Conservation (phyloP, 2,797 vertebrate species). For the Myoxocephalus aenaeus region DNA sequence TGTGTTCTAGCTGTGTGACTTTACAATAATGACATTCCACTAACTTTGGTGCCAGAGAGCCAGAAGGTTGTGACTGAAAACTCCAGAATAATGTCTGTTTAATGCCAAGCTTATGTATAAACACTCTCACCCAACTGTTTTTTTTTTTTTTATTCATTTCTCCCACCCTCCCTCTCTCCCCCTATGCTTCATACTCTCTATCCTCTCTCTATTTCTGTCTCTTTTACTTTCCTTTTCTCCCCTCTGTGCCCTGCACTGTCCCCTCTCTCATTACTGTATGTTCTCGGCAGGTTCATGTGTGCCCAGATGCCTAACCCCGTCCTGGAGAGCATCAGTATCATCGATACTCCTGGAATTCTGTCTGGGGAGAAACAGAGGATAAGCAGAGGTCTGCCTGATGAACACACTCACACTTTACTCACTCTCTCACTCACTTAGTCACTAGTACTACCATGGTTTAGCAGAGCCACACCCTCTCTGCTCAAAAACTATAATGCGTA, state of each 20-base stretch:
- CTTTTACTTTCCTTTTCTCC: slow-evolving; percentile 14
- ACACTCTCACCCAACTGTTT: slow-evolving; percentile 64
- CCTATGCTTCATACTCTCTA: neutral
- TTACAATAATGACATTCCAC: slow-evolving; percentile 3
- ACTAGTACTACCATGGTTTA: neutral
- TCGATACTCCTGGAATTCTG: slow-evolving; percentile 94
- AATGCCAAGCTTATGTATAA: slow-evolving; percentile 59
- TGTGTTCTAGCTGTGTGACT: slow-evolving; percentile 24
- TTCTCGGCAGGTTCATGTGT: slow-evolving; percentile 90
- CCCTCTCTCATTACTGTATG: slow-evolving; percentile 16
- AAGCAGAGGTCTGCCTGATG: slow-evolving; percentile 82
- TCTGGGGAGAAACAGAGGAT: slow-evolving; percentile 88
- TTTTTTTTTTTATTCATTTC: slow-evolving; percentile 38
- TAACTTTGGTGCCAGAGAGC: slow-evolving; percentile 1
- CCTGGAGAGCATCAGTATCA: slow-evolving; percentile 96
- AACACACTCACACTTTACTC: slow-evolving; percentile 11
- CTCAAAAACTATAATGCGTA: neutral
- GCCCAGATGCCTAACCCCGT: slow-evolving; percentile 94
- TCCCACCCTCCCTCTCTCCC: neutral
- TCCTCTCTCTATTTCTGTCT: neutral
- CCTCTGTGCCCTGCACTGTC: neutral
- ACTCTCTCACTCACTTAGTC: neutral
- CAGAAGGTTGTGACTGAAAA: slow-evolving; percentile 8
- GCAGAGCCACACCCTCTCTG: slow-evolving; percentile 22
- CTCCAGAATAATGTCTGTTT: slow-evolving; percentile 45